phyloP scores from a whole-genome alignment of 1,140 invertebrate species.

The Psilanteris sp. region DNA sequence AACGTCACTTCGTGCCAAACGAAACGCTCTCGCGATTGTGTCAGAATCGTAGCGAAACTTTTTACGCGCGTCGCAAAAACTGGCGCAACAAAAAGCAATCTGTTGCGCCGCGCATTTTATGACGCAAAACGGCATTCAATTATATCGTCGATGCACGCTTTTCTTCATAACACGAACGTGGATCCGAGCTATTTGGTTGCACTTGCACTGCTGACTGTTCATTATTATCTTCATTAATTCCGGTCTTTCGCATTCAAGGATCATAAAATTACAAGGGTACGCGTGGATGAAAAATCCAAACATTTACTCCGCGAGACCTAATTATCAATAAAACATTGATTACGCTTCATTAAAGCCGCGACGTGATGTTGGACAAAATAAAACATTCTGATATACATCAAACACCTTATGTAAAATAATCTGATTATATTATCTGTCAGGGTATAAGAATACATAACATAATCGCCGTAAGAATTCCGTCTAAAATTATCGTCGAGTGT shows the following conservation, averaged over 20 bases:
- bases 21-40: conserved; percentile 38
- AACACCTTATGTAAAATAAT: conserved; percentile 45
- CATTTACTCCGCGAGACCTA: conserved; percentile 7
- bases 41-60: conserved; percentile 1
- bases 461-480: conserved; percentile 14
- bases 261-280: conserved; percentile 13
- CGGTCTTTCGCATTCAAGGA: conserved; percentile 3
- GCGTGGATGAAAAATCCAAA: conserved; percentile 15
- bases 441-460: conserved; percentile 17
- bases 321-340: conserved; percentile 53
- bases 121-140: no score
- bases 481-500: conserved; percentile 12
- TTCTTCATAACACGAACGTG: no score
- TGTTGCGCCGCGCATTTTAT: no score
- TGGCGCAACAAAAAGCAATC: no score
- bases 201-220: background rate
- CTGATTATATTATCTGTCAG: conserved; percentile 45
- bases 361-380: conserved; percentile 41
- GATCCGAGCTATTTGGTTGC: no score
- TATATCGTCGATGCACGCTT: no score
- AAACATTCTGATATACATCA: conserved; percentile 33
- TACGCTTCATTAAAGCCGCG: conserved; percentile 33
- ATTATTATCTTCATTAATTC: conserved; percentile 29
- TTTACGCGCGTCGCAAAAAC: background rate
- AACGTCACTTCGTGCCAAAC: conserved; percentile 49